Evolutionary conservation across 2,888 invertebrate genomes (phyloP), one percentile per base, ranked within the genome.

Genomic region (Tanypteryx hageni): DNA sequence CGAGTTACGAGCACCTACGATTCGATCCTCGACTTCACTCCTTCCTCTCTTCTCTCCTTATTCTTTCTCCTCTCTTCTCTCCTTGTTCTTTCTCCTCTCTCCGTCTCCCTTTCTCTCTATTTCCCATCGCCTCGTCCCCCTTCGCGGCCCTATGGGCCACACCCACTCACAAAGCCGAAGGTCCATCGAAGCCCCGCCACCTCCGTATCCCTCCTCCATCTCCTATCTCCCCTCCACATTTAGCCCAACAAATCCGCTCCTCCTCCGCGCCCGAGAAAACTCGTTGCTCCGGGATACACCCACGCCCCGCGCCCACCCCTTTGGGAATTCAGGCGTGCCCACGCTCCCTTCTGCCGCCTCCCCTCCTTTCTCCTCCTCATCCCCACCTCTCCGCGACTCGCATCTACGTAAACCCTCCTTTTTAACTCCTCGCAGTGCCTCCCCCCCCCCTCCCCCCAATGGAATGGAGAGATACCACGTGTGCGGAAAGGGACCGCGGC

Each of bases 291-390:
- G 31, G 31, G 64, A 18, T 44, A 89, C 89, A 89, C 89, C 89
- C 89, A 89, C 89, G 89, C 64, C 89, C 44, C 89, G 14, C 86
- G 64, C 89, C 89, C 89, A 89, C 89, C 64, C 89, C 64, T 56
- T 58, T 44, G 89, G 56, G 56, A 59, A 89, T 64, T 64, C 44
- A 64, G 31, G 89, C 89, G 64, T 89, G 89, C 89, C 89, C 64
- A 31, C 89, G 44, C 44, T 61, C 61, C 16, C 89, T 31, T 31
- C 61, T 31, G 10, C 58, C 89, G 44, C n/a, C 44, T 44, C 44
- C 64, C 16, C 61, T 10, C 22, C n/a, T 18, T 44, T 27, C 18
- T 22, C 61, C 64, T 85, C 22, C 57, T n/a, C 11, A 18, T 56
- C 83, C 83, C n/a, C n/a, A 44, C 83, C 14, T 57, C 83, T n/a